These are phyloP conservation scores for Orchesellides sinensis DNA, from an alignment of 2,888 invertebrate genomes.

Conservation along the genomic window DNA sequence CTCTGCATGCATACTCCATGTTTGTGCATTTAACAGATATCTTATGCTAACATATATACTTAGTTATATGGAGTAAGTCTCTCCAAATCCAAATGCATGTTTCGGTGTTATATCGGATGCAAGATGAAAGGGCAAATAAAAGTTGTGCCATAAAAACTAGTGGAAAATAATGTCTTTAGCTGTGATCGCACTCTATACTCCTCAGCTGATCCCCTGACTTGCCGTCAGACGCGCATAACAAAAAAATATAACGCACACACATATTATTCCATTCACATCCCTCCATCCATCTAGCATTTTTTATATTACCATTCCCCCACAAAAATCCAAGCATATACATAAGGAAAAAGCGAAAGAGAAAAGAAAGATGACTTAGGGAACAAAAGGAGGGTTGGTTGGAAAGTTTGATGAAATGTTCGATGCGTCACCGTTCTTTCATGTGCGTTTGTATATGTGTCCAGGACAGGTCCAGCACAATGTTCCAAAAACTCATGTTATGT, in stretches of 20 bases:
- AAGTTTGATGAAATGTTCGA: neutral
- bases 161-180: conserved; percentile 17
- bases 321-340: too few relatives aligned
- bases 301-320: too few relatives aligned
- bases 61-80: neutral
- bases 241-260: neutral
- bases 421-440: conserved; percentile 1
- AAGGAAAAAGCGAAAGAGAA: neutral
- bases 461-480: too few relatives aligned
- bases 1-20: neutral
- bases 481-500: too few relatives aligned
- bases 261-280: too few relatives aligned
- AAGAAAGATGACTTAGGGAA: neutral
- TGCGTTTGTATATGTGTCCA: too few relatives aligned
- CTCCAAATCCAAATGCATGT: neutral
- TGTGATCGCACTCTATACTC: conserved; percentile 4
- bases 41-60: too few relatives aligned
- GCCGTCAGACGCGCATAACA: neutral
- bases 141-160: conserved; percentile 23
- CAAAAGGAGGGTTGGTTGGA: neutral
- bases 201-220: conserved; percentile 17
- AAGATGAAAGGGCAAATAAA: conserved; percentile 15
- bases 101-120: neutral
- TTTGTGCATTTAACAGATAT: too few relatives aligned
- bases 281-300: too few relatives aligned